Percentiles rank a stretch among this genome's conserved stretches.
These are phyloP conservation scores for Podarcis cretensis DNA, from an alignment of 2,113 vertebrate genomes.

Conservation along the genomic window DNA sequence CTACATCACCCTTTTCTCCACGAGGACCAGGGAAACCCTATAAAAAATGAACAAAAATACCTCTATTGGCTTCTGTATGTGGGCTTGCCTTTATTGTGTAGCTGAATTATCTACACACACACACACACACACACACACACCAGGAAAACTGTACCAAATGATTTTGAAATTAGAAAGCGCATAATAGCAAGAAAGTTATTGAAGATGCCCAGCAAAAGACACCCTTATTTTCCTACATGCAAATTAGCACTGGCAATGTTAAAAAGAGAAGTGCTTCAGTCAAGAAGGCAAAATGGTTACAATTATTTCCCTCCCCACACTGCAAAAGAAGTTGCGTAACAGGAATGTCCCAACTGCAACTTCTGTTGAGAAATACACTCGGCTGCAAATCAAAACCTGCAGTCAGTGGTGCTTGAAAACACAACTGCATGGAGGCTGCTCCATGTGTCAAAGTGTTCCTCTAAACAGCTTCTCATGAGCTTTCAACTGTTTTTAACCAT, in stretches of 20 bases:
- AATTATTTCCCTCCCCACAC: neutral
- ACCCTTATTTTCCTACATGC: neutral
- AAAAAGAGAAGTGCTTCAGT: constrained; percentile 22
- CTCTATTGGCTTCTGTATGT: constrained; percentile 39
- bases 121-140: neutral
- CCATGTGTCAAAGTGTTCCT: neutral
- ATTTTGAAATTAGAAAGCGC: neutral
- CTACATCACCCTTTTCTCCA: constrained; percentile 95
- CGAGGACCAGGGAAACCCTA: constrained; percentile 96
- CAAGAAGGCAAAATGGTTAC: neutral
- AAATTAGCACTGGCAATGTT: neutral
- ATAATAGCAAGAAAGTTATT: neutral
- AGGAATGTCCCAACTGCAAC: neutral
- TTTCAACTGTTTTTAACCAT: neutral
- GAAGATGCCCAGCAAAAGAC: constrained; percentile 14
- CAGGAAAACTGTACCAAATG: neutral
- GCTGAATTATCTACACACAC: constrained; percentile 20
- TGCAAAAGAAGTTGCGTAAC: neutral
- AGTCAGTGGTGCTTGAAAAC: neutral
- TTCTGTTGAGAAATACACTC: neutral
- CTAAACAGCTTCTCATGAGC: neutral
- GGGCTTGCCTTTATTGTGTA: constrained; percentile 40
- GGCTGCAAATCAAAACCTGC: neutral
- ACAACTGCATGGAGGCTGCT: neutral
- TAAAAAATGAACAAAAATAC: constrained; percentile 76